Percentiles rank a stretch among this genome's conserved stretches.
These are phyloP conservation scores for Sphenodon punctatus DNA, from an alignment of 2,797 vertebrate species.

Conservation along the genomic window DNA sequence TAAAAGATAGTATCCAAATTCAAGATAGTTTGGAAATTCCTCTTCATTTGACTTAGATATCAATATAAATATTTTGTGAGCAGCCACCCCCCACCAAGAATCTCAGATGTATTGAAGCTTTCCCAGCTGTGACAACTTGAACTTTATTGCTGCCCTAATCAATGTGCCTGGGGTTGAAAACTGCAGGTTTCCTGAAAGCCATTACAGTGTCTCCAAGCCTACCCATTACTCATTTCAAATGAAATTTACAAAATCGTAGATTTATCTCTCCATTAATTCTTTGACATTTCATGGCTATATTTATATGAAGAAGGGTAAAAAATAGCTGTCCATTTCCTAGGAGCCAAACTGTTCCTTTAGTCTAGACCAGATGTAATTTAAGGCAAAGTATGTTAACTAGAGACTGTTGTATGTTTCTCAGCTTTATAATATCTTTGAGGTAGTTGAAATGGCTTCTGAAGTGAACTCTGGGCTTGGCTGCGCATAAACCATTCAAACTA, in stretches of 20 bases:
- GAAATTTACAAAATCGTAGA: background rate
- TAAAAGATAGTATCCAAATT: slow-evolving; percentile 28
- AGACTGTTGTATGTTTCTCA: background rate
- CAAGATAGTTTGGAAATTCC: background rate
- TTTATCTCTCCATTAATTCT: slow-evolving; percentile 11
- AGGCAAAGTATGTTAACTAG: background rate
- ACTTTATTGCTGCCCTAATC: background rate
- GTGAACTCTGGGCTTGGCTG: background rate
- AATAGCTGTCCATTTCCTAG: background rate
- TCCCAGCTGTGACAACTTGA: background rate
- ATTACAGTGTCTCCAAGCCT: background rate
- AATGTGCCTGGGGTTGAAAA: background rate
- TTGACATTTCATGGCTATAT: background rate
- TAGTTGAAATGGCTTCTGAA: background rate
- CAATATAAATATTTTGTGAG: slow-evolving; percentile 16
- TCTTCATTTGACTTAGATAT: slow-evolving; percentile 10
- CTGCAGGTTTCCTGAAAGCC: slow-evolving; percentile 7
- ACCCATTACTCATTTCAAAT: slow-evolving; percentile 10
- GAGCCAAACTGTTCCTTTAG: background rate
- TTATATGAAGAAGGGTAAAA: background rate
- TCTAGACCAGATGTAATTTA: background rate
- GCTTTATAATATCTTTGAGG: background rate
- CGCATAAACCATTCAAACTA: background rate
- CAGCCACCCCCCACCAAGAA: background rate
- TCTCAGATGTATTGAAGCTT: background rate